Evolutionary conservation across 1,140 invertebrate genomes (phyloP).

Genomic region (Venustaconcha ellipsiformis): DNA sequence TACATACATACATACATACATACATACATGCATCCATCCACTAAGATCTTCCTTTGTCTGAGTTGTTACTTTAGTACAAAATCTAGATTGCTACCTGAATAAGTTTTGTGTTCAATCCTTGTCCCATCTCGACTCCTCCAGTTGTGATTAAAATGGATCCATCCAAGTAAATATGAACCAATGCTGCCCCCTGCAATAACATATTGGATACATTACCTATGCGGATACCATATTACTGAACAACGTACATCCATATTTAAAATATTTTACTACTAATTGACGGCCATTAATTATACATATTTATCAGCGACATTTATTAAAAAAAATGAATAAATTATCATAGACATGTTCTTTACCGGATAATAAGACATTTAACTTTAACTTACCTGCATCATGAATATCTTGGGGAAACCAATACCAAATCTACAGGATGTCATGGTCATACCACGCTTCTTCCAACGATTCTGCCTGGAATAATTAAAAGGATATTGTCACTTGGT

Average conservation of each 20-base stretch:
- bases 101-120: slow-evolving; percentile 91
- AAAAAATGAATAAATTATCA: too few species aligned
- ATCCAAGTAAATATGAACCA: slow-evolving; percentile 91
- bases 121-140: slow-evolving; percentile 96
- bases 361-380: neutral
- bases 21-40: too few species aligned
- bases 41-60: too few species aligned
- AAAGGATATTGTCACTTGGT: neutral
- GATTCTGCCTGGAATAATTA: slow-evolving; percentile 17
- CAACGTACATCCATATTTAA: too few species aligned
- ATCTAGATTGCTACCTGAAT: slow-evolving; percentile 39
- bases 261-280: too few species aligned
- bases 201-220: too few species aligned
- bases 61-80: too few species aligned
- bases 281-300: too few species aligned
- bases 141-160: slow-evolving; percentile 92
- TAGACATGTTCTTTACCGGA: too few species aligned
- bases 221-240: too few species aligned
- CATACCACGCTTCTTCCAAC: slow-evolving; percentile 21
- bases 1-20: too few species aligned
- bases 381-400: slow-evolving; percentile 16
- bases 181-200: slow-evolving; percentile 79
- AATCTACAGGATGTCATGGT: slow-evolving; percentile 30
- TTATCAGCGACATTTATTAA: too few species aligned
- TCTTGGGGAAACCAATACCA: slow-evolving; percentile 18